phyloP scores from a whole-genome alignment of 2,888 invertebrate genomes.

The Drosophila maculinotata region DNA sequence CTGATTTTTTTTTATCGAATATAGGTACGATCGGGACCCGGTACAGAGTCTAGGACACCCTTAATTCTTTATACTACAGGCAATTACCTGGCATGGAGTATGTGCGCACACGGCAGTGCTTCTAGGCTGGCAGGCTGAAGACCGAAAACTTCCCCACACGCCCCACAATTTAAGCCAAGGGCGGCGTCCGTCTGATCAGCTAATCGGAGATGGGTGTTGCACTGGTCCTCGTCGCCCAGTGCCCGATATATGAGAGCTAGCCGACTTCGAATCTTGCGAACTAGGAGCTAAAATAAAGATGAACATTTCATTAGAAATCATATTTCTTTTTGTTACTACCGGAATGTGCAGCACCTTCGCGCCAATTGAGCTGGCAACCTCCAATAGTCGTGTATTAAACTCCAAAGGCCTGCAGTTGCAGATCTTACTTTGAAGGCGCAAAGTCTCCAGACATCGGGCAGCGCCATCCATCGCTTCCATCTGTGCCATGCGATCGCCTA shows the following conservation, averaged over 20 bases:
- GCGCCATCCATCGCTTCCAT: conserved; percentile 97
- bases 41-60: too few species aligned
- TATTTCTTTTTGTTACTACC: not conserved
- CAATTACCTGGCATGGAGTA: conserved; percentile 91
- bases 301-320: not conserved
- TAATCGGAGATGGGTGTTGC: conserved; percentile 89
- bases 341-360: conserved; percentile 88
- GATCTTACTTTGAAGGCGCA: conserved; percentile 91
- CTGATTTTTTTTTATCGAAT: too few species aligned
- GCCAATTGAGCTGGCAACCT: conserved; percentile 94
- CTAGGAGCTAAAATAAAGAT: conserved; percentile 88
- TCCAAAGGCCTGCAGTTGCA: conserved; percentile 94
- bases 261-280: conserved; percentile 91
- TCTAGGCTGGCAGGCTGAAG: conserved; percentile 90
- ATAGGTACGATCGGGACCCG: too few species aligned
- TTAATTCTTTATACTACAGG: too few species aligned
- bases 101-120: conserved; percentile 94
- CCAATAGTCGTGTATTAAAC: conserved; percentile 92
- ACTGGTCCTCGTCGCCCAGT: conserved; percentile 92
- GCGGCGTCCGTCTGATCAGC: conserved; percentile 89
- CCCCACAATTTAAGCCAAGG: conserved; percentile 92
- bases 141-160: conserved; percentile 91
- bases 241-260: conserved; percentile 93
- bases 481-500: conserved; percentile 93
- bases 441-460: conserved; percentile 91